Conservation (phyloP, 2,797 vertebrate genomes). For the Hirundo rustica region DNA sequence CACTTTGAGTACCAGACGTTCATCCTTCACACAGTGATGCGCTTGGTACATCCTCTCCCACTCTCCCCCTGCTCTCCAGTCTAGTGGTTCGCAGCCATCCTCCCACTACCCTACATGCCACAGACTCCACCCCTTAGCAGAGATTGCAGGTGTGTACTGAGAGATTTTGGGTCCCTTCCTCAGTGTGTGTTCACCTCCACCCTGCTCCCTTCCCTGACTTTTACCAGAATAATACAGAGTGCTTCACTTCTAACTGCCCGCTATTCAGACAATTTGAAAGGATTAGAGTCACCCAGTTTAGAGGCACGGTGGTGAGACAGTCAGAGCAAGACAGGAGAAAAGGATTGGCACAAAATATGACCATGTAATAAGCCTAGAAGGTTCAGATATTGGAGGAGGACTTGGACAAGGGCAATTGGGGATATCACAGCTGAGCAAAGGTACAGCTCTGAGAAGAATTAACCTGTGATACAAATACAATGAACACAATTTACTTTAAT, state of each 20-base stretch:
- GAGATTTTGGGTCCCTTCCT: background rate
- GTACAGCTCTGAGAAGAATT: background rate
- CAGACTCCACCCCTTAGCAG: background rate
- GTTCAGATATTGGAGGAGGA: background rate
- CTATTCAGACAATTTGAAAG: background rate
- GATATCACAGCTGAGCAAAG: background rate
- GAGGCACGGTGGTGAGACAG: background rate
- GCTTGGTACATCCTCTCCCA: background rate
- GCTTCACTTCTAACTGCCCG: background rate
- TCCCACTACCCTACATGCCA: background rate
- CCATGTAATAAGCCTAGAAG: background rate
- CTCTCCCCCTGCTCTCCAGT: background rate
- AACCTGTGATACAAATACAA: background rate
- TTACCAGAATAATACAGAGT: background rate
- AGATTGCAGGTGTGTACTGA: rapidly evolving
- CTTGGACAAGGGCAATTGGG: background rate
- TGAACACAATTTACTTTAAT: background rate
- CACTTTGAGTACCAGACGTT: background rate
- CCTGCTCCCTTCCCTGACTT: rapidly evolving
- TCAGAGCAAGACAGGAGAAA: background rate
- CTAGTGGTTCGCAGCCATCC: background rate
- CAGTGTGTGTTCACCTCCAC: rapidly evolving
- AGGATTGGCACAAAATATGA: background rate
- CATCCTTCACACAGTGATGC: background rate
- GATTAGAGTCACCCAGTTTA: background rate